These are phyloP conservation scores for Sterna hirundo DNA, from an alignment of 2,113 vertebrate genomes.

Conservation along the genomic window DNA sequence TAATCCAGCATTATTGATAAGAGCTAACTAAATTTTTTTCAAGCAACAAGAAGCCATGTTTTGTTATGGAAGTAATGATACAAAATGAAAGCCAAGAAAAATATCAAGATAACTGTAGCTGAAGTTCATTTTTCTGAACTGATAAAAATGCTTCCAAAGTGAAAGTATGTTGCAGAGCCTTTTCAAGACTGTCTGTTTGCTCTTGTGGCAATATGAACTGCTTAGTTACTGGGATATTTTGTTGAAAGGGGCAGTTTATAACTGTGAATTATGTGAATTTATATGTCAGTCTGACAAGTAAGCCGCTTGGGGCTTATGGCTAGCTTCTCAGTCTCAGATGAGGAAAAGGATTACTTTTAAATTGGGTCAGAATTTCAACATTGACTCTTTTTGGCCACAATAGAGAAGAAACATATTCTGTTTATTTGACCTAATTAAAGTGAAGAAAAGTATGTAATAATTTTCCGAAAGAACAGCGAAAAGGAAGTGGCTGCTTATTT, in stretches of 20 bases:
- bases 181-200: not conserved
- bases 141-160: not conserved
- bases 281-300: not conserved
- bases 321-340: not conserved
- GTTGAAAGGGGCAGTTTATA: not conserved
- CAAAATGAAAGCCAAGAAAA: not conserved
- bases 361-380: not conserved
- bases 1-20: not conserved
- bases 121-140: not conserved
- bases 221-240: not conserved
- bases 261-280: not conserved
- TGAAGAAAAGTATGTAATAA: not conserved
- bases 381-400: not conserved
- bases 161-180: not conserved
- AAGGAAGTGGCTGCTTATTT: not conserved
- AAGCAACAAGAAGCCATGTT: not conserved
- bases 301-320: not conserved
- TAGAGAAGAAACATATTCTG: not conserved
- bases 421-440: not conserved
- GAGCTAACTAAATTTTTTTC: not conserved
- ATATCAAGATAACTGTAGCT: not conserved
- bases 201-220: not conserved
- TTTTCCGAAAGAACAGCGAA: not conserved
- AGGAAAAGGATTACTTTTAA: not conserved
- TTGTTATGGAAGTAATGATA: not conserved